phyloP scores from a whole-genome alignment of 2,113 vertebrate genomes.

The Egretta garzetta region DNA sequence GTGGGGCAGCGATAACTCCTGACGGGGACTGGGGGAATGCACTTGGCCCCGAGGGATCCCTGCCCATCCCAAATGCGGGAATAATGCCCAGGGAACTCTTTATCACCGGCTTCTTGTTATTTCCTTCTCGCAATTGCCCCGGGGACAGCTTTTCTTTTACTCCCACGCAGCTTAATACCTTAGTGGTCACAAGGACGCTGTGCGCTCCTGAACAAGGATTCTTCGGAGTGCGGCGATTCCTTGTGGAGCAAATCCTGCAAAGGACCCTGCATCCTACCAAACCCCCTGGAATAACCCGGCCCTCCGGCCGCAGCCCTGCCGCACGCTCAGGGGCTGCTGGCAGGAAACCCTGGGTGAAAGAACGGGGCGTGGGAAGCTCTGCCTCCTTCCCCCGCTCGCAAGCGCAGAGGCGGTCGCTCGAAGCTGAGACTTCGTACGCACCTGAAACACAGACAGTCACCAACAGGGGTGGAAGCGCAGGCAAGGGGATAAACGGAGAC shows the following conservation, averaged over 20 bases:
- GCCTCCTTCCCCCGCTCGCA: not conserved
- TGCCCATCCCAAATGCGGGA: not conserved
- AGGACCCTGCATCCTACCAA: too few relatives aligned
- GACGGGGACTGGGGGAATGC: rapidly evolving
- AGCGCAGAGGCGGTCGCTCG: not conserved
- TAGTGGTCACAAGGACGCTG: rapidly evolving
- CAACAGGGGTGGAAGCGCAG: too few relatives aligned
- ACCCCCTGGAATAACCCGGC: too few relatives aligned
- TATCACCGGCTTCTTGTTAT: not conserved
- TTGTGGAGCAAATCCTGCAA: not conserved
- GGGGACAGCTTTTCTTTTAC: not conserved
- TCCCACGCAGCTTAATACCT: not conserved
- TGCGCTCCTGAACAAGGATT: too few relatives aligned
- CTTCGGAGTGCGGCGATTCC: not conserved
- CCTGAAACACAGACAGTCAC: not conserved
- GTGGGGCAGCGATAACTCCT: not conserved
- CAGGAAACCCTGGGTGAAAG: not conserved
- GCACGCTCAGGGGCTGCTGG: not conserved
- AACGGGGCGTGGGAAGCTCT: not conserved
- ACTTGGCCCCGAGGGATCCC: not conserved
- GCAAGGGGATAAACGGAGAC: too few relatives aligned
- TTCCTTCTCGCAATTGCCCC: not conserved
- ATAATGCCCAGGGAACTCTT: not conserved
- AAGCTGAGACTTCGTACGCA: too few relatives aligned
- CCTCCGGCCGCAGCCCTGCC: not conserved